Evolutionary conservation across 2,888 invertebrate species (phyloP), one percentile per base, ranked within the genome.

Genomic region (Eristalis arbustorum): DNA sequence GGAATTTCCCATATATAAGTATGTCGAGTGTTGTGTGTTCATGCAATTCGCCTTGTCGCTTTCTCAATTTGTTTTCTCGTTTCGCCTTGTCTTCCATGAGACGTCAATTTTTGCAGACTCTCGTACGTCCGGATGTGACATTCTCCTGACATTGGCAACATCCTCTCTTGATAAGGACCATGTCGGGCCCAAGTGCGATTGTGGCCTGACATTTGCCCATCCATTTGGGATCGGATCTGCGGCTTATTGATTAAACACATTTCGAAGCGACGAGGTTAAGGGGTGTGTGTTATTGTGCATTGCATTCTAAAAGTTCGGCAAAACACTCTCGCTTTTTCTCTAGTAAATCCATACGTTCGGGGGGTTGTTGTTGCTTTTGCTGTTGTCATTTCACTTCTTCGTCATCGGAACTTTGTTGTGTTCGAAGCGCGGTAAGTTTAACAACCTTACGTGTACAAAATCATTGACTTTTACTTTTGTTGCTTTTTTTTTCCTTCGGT

Each of bases 361-460:
- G 31, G 31, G 25, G 2, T 68, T 75, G 42, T 4, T 31, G 31
- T 61, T 40, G 37, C 61, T 34, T 10, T 13, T 61, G 25, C 18
- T 71, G 49, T 31, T 31, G 31, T 23, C 34, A 34, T 34, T 57
- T 62, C 57, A 25, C 62, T 62, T 49, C 40, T 72, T 40, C 22
- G 62, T 23, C 42, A n/a, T 18, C 59, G 31, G 22, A 56, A 11
- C 40, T 14, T 22, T 64, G 22, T 64, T 64, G 49, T 56, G 49
- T 56, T 63, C 56, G 56, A 37, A 49, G 49, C 49, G 49, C 57
- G 40, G 68, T 77, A 49, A 66, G 78, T 79, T 79, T 79, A 79
- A 61, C 78, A 72, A 79, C 79, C 79, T 79, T 79, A 61, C 79
- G 61, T 73, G 66, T 61, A 59, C 79, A 67, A 73, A 79, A 73